Conservation (phyloP, 2,888 invertebrate genomes). For the Sphaeridia pumilis region DNA sequence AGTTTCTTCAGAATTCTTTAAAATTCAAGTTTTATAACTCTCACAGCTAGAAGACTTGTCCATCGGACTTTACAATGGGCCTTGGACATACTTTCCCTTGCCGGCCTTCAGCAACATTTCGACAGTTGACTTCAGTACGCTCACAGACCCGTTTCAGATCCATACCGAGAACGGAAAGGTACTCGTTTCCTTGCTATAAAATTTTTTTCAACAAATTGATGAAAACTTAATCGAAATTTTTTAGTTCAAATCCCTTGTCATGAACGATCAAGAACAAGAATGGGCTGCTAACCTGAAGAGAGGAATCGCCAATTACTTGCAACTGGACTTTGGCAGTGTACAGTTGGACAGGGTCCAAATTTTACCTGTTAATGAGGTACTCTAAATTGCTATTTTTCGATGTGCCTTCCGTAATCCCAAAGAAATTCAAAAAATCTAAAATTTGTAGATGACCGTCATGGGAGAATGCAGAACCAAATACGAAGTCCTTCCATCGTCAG, state of each 20-base stretch:
- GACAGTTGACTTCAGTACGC: slow-evolving; percentile 21
- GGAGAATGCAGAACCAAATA: slow-evolving; percentile 33
- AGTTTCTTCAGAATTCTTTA: no score
- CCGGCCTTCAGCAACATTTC: slow-evolving; percentile 22
- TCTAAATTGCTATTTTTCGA: no score
- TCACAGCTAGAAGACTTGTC: slow-evolving; percentile 27
- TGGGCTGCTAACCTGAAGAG: slow-evolving; percentile 35
- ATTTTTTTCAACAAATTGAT: background rate
- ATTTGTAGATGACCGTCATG: slow-evolving; percentile 27
- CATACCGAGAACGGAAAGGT: slow-evolving; percentile 31
- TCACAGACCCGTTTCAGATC: slow-evolving; percentile 30
- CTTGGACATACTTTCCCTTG: slow-evolving; percentile 34
- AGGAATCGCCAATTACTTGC: slow-evolving; percentile 31
- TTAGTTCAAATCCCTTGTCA: slow-evolving; percentile 32
- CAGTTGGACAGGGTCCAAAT: slow-evolving; percentile 21
- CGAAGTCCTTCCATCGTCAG: slow-evolving; percentile 26
- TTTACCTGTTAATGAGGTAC: slow-evolving; percentile 24
- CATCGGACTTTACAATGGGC: slow-evolving; percentile 34
- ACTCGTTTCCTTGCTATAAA: background rate
- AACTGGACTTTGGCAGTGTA: slow-evolving; percentile 26
- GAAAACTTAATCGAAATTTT: background rate
- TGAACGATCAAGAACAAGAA: slow-evolving; percentile 36
- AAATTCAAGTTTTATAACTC: no score
- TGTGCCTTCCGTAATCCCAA: no score
- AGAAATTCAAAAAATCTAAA: no score